Evolutionary conservation across 2,888 invertebrate genomes (phyloP).

Genomic region (Xiphydria camelus): DNA sequence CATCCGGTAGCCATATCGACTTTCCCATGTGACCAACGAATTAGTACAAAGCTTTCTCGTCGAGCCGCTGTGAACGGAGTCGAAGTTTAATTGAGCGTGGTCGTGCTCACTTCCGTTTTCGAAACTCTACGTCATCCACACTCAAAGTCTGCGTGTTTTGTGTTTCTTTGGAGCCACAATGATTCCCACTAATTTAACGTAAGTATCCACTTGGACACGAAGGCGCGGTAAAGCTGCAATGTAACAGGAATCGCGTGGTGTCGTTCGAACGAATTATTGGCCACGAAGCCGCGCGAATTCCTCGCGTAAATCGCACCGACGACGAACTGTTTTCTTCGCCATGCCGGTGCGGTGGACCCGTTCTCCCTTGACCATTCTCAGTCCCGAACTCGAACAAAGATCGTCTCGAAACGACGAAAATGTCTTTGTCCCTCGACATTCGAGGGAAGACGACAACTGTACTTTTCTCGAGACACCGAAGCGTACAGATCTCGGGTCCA

Average conservation of each 20-base stretch:
- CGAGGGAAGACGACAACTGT: no score
- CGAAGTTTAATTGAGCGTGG: constrained; percentile 22
- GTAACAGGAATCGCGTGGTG: constrained; percentile 26
- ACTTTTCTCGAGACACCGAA: no score
- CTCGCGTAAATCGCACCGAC: constrained; percentile 30
- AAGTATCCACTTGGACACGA: constrained; percentile 32
- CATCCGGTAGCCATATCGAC: constrained; percentile 13
- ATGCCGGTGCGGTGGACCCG: constrained; percentile 34
- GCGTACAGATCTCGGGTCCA: constrained; percentile 3
- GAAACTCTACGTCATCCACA: constrained; percentile 49
- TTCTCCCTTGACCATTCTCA: constrained; percentile 1
- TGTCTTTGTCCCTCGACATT: no score
- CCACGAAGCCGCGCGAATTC: constrained; percentile 40
- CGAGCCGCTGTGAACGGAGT: not conserved
- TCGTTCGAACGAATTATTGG: constrained; percentile 37
- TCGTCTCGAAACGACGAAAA: no score
- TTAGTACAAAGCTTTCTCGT: constrained; percentile 1
- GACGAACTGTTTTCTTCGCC: constrained; percentile 29
- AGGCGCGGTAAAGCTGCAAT: not conserved
- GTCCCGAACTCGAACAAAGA: no score
- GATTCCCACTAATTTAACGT: constrained; percentile 52
- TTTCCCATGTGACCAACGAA: constrained; percentile 5
- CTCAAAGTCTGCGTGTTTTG: constrained; percentile 50
- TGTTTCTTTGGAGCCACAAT: constrained; percentile 53
- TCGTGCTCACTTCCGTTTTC: constrained; percentile 49